A percentile compares a stretch with the other conserved stretches of the same genome.
Evolutionary conservation across 2,888 invertebrate genomes (phyloP).

Genomic region (Tenthredo notha): DNA sequence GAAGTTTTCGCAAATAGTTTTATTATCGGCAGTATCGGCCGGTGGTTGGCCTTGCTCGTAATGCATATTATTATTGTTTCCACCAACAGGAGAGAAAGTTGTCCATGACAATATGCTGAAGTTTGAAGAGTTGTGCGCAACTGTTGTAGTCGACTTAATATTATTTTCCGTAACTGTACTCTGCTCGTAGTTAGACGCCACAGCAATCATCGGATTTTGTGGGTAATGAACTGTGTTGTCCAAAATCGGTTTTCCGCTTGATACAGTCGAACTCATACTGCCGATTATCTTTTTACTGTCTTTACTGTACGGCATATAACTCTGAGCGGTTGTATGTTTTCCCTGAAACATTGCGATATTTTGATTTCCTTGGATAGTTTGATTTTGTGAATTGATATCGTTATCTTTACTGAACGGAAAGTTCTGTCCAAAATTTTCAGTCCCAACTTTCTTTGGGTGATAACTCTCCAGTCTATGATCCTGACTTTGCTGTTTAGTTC

Average conservation of each 20-base stretch:
- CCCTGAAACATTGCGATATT: slow-evolving; percentile 63
- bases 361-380: slow-evolving; percentile 37
- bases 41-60: slow-evolving; percentile 62
- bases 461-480: slow-evolving; percentile 48
- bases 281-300: slow-evolving; percentile 64
- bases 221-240: slow-evolving; percentile 33
- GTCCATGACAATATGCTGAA: slow-evolving; percentile 78
- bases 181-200: slow-evolving; percentile 71
- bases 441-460: slow-evolving; percentile 47
- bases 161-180: slow-evolving; percentile 67
- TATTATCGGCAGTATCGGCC: slow-evolving; percentile 61
- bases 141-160: slow-evolving; percentile 71
- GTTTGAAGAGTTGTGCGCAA: slow-evolving; percentile 75
- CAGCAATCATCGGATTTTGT: slow-evolving; percentile 55
- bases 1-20: slow-evolving; percentile 72
- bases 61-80: slow-evolving; percentile 62
- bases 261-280: neutral
- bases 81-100: slow-evolving; percentile 71
- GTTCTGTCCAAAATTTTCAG: slow-evolving; percentile 43
- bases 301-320: slow-evolving; percentile 66
- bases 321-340: slow-evolving; percentile 66
- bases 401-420: slow-evolving; percentile 36
- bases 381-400: slow-evolving; percentile 40
- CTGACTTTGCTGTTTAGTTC: slow-evolving; percentile 42
- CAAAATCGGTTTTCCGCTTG: slow-evolving; percentile 30